Conservation (phyloP, 2,113 vertebrate genomes). For the Onychorhynchus coronatus region DNA sequence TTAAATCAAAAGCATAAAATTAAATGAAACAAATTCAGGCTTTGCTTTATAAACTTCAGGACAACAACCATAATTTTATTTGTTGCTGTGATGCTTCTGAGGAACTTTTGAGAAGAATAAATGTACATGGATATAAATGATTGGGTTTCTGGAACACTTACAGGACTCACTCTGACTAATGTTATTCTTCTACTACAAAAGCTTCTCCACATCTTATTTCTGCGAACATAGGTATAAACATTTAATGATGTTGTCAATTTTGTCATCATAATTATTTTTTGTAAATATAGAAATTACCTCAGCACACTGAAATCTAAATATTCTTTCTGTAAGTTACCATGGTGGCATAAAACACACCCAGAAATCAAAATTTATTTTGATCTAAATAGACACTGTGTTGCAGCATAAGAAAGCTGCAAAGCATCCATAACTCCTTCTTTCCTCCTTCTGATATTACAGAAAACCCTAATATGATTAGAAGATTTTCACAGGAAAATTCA, state of each 20-base stretch:
- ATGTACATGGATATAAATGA: neutral
- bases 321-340: neutral
- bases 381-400: neutral
- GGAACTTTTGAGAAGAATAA: neutral
- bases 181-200: neutral
- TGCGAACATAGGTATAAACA: neutral
- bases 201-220: neutral
- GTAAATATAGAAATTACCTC: neutral
- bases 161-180: neutral
- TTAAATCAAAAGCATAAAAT: neutral
- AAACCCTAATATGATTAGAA: neutral
- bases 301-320: neutral
- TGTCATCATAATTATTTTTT: neutral
- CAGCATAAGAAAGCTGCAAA: neutral
- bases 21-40: neutral
- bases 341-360: neutral
- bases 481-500: neutral
- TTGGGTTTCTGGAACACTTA: neutral
- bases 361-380: neutral
- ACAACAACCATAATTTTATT: neutral
- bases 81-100: neutral
- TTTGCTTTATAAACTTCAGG: neutral
- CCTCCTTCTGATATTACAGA: neutral
- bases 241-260: neutral
- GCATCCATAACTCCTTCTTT: neutral